These are phyloP conservation scores for Saimiri boliviensis DNA, from an alignment of 2,113 vertebrate genomes.

Conservation along the genomic window DNA sequence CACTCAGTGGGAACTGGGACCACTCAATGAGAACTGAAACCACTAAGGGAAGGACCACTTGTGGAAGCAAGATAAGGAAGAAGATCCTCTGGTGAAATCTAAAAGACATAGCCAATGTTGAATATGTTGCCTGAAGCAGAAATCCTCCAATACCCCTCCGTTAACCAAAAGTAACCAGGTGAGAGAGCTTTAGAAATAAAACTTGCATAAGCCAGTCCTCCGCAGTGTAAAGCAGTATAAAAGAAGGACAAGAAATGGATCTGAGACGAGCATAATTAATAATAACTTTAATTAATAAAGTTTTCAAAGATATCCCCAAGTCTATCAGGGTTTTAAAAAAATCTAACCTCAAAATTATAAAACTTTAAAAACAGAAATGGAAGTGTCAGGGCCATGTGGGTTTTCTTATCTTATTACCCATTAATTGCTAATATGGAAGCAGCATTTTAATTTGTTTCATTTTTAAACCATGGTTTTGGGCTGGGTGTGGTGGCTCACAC, in stretches of 20 bases:
- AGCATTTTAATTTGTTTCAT: neutral
- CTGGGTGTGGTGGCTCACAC: no score
- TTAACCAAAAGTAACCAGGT: neutral
- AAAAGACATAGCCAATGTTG: neutral
- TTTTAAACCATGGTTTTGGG: neutral
- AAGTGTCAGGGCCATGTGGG: neutral
- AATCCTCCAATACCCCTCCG: neutral
- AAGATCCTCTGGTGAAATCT: neutral
- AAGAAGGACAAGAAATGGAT: neutral
- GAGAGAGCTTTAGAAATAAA: slow-evolving; percentile 9
- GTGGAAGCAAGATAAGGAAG: neutral
- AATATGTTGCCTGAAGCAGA: neutral
- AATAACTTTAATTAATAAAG: neutral
- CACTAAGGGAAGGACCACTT: neutral
- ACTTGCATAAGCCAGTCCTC: neutral
- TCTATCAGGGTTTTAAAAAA: neutral
- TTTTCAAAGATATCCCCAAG: neutral
- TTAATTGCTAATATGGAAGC: slow-evolving; percentile 1
- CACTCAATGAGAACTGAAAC: slow-evolving; percentile 41
- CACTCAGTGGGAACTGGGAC: slow-evolving; percentile 36
- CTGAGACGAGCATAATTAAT: neutral
- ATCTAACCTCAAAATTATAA: neutral
- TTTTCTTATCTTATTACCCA: neutral
- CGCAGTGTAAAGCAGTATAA: neutral
- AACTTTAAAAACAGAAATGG: slow-evolving; percentile 2